Evolutionary conservation across 1,140 invertebrate species (phyloP), one percentile per base, ranked within the genome.

Genomic region (Holotrichia oblita): DNA sequence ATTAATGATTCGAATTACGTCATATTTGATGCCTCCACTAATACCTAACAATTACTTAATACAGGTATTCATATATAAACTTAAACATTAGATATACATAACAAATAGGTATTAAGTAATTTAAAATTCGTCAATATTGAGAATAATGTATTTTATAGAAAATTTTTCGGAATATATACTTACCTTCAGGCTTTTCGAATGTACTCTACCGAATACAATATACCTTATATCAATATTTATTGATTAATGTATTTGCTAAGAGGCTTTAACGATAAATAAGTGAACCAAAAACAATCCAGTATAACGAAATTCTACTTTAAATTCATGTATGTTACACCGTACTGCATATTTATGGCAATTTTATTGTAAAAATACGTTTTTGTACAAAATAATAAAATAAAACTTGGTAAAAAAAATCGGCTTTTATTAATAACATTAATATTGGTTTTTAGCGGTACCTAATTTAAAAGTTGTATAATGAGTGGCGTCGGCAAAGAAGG

Each of bases 231-330:
- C 27, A 34, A 55, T 55, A 55, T 14, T 55, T 55, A 55, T 55
- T n/a, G 48, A 55, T 55, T 17, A n/a, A 55, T 17, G 14, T 55
- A 55, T 55, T 17, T 55, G 17, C 14, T n/a, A 55, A n/a, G 48
- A 55, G 17, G 48, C 48, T 55, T 55, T 55, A 55, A 55, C 48
- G 6, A 7, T 55, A 34, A 34, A 55, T 55, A 55, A 55, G 17
- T 17, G 14, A n/a, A n/a, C n/a, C n/a, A 55, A 55, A 17, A 4
- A 48, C 10, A 14, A 48, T n/a, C 14, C 17, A 17, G n/a, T 55
- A 17, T 55, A 55, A 55, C 48, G 48, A n/a, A 55, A n/a, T 55
- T 55, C 12, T 55, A 55, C 48, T 55, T n/a, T 48, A 48, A 48
- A n/a, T 48, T 14, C 10, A 7, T 48, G 41, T 42, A 48, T 14